These are phyloP conservation scores for Phyllostomus discolor DNA, from an alignment of 2,113 vertebrate species.

Conservation along the genomic window DNA sequence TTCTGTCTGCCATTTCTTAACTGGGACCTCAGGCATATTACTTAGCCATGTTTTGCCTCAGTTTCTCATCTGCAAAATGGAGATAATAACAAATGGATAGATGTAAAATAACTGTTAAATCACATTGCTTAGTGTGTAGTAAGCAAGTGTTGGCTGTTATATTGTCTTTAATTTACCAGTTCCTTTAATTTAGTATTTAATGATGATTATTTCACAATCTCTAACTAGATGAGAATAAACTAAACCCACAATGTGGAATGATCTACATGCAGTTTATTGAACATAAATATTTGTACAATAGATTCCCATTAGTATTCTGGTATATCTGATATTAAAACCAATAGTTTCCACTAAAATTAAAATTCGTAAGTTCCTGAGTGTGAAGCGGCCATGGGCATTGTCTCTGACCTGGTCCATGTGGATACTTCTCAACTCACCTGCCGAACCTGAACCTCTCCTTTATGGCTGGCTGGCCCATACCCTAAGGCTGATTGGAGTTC, in stretches of 20 bases:
- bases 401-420: background rate
- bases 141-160: background rate
- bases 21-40: background rate
- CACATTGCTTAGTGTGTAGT: background rate
- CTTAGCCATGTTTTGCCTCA: background rate
- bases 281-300: background rate
- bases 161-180: background rate
- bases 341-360: background rate
- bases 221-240: background rate
- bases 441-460: background rate
- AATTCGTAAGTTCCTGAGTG: background rate
- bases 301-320: background rate
- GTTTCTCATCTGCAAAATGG: slow-evolving; percentile 18
- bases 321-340: background rate
- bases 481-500: background rate
- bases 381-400: background rate
- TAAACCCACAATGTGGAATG: background rate
- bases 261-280: background rate
- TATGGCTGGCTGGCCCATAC: background rate
- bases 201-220: background rate
- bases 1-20: background rate
- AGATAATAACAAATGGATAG: background rate
- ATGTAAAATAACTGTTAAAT: background rate
- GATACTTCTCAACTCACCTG: background rate
- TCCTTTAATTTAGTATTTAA: background rate